Conservation (phyloP, 2,113 vertebrate species). For the Cynopterus brachyotis region DNA sequence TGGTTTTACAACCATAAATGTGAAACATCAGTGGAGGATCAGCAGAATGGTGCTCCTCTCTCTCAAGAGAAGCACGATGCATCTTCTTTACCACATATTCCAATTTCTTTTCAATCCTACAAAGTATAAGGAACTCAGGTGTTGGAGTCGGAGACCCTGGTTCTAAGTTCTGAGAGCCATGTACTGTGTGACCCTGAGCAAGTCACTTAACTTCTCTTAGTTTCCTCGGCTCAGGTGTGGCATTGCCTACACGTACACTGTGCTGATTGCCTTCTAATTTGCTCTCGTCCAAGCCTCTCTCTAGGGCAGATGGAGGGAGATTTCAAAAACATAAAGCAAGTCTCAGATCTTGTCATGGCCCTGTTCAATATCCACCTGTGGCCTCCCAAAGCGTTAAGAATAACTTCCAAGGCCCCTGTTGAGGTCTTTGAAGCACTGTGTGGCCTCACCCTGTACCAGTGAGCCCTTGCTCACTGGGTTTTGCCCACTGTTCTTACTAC, state of each 20-base stretch:
- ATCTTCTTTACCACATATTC: background rate
- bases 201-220: background rate
- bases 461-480: background rate
- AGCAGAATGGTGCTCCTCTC: background rate
- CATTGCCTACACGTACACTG: background rate
- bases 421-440: background rate
- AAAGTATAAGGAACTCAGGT: background rate
- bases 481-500: background rate
- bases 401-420: background rate
- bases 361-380: background rate
- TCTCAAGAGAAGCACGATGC: background rate
- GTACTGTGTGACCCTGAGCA: background rate
- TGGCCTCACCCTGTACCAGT: background rate
- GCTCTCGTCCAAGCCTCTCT: background rate
- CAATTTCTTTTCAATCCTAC: background rate
- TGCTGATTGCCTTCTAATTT: background rate
- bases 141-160: background rate
- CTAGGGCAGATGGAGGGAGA: background rate
- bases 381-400: background rate
- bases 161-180: background rate
- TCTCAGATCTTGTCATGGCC: background rate
- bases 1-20: background rate
- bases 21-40: background rate
- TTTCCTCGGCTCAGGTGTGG: background rate
- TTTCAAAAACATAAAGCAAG: background rate